Conservation (phyloP, 2,797 vertebrate species). For the Enteromius fasciolatus region DNA sequence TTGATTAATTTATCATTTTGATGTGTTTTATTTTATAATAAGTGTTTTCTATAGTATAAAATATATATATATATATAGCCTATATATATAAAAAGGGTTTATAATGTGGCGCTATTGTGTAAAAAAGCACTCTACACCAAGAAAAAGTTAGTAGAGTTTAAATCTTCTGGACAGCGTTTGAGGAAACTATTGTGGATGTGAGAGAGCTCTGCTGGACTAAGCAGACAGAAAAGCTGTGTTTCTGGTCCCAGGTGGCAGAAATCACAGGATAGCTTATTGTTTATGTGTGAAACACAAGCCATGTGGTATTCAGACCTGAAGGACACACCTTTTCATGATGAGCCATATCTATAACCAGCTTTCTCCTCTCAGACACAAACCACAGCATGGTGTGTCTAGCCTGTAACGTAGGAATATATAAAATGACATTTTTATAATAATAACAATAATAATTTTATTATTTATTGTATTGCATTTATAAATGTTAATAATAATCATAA, state of each 20-base stretch:
- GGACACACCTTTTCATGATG: conserved; percentile 57
- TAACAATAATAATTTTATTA: not conserved
- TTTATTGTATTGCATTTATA: not conserved
- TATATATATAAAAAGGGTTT: not conserved
- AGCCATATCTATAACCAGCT: conserved; percentile 53
- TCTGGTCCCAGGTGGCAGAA: conserved; percentile 61
- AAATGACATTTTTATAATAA: not conserved
- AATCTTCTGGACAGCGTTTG: conserved; percentile 9
- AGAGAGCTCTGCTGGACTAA: conserved; percentile 50
- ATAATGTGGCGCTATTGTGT: not conserved
- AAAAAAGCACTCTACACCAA: not conserved
- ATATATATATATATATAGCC: not conserved
- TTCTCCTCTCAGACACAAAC: conserved; percentile 22
- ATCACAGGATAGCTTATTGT: conserved; percentile 67
- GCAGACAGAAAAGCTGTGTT: conserved; percentile 54
- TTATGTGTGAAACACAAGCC: conserved; percentile 67
- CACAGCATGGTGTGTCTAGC: conserved; percentile 1
- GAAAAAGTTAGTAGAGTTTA: conserved; percentile 9
- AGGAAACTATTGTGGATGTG: conserved; percentile 48
- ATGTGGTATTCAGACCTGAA: conserved; percentile 59
- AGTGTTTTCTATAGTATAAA: not conserved
- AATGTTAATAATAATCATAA: not conserved
- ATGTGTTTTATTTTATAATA: not conserved
- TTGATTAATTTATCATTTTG: not conserved
- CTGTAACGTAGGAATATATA: not conserved